Conservation (phyloP, 1,140 invertebrate species). For the Grapholita molesta region DNA sequence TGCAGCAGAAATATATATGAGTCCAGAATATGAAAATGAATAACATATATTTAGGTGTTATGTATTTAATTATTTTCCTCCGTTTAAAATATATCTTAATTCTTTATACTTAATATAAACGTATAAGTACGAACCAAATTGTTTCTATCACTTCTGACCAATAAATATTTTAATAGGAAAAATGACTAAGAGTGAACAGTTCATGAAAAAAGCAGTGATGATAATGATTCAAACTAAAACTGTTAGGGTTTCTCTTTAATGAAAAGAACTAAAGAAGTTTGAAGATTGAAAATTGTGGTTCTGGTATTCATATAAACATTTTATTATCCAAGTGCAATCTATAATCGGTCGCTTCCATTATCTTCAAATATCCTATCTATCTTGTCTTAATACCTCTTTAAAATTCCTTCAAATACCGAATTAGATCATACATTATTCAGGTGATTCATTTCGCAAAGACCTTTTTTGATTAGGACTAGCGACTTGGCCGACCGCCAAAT, state of each 20-base stretch:
- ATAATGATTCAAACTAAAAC: too few relatives aligned
- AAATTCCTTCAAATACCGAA: background rate
- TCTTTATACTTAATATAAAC: too few relatives aligned
- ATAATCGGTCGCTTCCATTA: background rate
- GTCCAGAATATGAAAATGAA: background rate
- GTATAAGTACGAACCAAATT: too few relatives aligned
- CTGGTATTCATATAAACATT: background rate
- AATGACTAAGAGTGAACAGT: too few relatives aligned
- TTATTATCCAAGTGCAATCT: background rate
- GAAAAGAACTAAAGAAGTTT: too few relatives aligned
- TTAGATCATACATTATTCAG: constrained; percentile 7
- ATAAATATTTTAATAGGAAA: too few relatives aligned
- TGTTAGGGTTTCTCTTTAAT: too few relatives aligned
- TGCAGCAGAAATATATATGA: background rate
- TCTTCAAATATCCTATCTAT: background rate
- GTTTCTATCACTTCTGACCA: too few relatives aligned
- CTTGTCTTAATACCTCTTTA: background rate
- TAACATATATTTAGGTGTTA: too few relatives aligned
- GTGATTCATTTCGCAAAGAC: background rate
- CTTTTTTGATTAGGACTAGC: background rate
- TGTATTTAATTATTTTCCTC: too few relatives aligned
- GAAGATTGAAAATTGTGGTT: background rate
- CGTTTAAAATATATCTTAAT: too few relatives aligned
- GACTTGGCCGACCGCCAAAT: background rate
- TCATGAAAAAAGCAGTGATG: too few relatives aligned